phyloP scores from a whole-genome alignment of 2,113 vertebrate species.

The Tapirus terrestris region DNA sequence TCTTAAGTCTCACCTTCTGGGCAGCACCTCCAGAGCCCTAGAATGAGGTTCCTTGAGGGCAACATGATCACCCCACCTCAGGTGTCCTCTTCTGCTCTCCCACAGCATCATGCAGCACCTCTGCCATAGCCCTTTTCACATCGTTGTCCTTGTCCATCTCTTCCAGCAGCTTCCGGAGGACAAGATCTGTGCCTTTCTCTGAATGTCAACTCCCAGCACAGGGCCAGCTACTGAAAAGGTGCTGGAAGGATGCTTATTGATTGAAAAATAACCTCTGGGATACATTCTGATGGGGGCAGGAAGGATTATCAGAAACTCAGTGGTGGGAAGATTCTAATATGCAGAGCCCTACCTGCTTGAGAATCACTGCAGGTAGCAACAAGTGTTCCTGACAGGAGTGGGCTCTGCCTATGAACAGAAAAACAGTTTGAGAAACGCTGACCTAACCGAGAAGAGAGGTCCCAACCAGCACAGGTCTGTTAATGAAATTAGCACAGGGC shows the following conservation, averaged over 20 bases:
- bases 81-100: not conserved
- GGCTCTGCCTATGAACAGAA: not conserved
- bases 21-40: not conserved
- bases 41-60: too few relatives aligned
- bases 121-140: not conserved
- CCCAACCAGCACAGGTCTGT: not conserved
- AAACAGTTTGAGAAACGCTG: not conserved
- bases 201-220: not conserved
- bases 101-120: not conserved
- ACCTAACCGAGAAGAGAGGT: not conserved
- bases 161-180: not conserved
- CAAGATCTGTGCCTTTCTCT: not conserved
- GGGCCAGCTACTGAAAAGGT: too few relatives aligned
- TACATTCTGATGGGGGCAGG: not conserved
- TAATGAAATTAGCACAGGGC: too few relatives aligned
- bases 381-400: not conserved
- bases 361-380: not conserved
- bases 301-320: not conserved
- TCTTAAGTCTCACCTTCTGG: not conserved
- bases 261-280: not conserved
- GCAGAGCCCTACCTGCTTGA: not conserved
- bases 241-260: not conserved
- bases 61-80: too few relatives aligned
- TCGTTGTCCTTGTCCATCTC: fast-evolving
- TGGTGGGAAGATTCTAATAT: not conserved